Base-by-base conservation (phyloP, 2,113 vertebrate species). In the Pelodiscus sinensis region DNA sequence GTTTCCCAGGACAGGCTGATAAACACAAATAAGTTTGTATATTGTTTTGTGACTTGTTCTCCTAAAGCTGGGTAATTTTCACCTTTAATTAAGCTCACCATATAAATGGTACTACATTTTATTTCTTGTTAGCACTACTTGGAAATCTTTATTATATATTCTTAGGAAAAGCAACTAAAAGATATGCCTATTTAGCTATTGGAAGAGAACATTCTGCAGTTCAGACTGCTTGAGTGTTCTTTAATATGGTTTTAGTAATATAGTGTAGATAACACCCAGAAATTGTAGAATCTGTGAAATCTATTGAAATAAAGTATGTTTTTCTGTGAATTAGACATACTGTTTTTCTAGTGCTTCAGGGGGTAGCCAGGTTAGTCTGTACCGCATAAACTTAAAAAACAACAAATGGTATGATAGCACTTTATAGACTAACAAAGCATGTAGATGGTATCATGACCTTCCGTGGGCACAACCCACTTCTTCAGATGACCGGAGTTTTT, bases 41-140 rank as follows among this genome's bases (percentile, higher is more conserved):
- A 16, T 65, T 65, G 29, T 65, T 65, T 91, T 82, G 25, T 73
- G 3, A 82, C 87, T 82, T 0, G 0, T 90, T 95, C 50, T 81
- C 55, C 10, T 79, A 85, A 58, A 95, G 78, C 73, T 88, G 84
- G 55, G n/a, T 65, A 89, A 94, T 44, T 55, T 31, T 81, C 95
- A 5, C 81, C 75, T 90, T 91, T 92, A 84, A 78, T 85, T 80
- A 38, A 6, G 68, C 16, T 92, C 14, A 1, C 52, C 27, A 35
- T 38, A 1, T 87, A 81, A 87, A 78, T 24, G 90, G 89, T 52
- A 50, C 2, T 0, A 75, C 24, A 16, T 92, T 91, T 52, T 22
- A 31, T 80, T 85, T 82, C 58, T 83, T 19, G 85, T 55, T 71
- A 54, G 56, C 88, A 84, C 82, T 16, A 3, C 88, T 92, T 90